Base-by-base conservation (phyloP, 2,888 invertebrate genomes). In the Oasisia sp. region DNA sequence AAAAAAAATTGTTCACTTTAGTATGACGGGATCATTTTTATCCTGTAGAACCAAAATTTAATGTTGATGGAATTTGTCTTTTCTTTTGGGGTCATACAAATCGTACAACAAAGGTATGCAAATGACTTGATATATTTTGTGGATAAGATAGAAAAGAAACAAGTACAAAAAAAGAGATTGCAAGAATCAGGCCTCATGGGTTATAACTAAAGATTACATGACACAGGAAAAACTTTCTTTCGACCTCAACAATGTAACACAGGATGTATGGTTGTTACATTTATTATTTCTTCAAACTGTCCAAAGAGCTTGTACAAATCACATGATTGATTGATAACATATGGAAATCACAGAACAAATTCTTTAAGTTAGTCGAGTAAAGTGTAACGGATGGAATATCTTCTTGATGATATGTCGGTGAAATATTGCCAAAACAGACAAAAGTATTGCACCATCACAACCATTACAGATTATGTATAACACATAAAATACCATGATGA, bases 341-440 rank as follows among this genome's bases (percentile, higher is more conserved):
- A 74, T 74, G n/a, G 74, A 74, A 74, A 74, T 74, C 74, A 74
- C 74, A 27, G 74, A 74, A 74, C 74, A 74, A 74, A 74, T 74
- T 74, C 74, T 74, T 74, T 3, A 74, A n/a, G 27, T 74, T 74
- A 74, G 27, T 74, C 27, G 27, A 74, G 74, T 5, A 74, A 74
- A 74, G 27, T 27, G 74, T 27, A 74, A 74, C 27, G 74, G 19
- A n/a, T 74, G 74, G 27, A 74, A 74, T 74, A 74, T 74, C n/a
- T 74, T 27, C 74, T n/a, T 3, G 7, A 74, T 19, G 27, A 50
- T n/a, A 27, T 74, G 27, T 74, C 74, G 1, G 74, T 74, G 19
- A 74, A 74, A 74, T 74, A 74, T 74, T 74, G 74, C 74, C 74
- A 74, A 74, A 7, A 27, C 74, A 74, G 19, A 74, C 74, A 74